These are phyloP conservation scores for Magallana gigas DNA, from an alignment of 1,140 invertebrate species.

Conservation along the genomic window DNA sequence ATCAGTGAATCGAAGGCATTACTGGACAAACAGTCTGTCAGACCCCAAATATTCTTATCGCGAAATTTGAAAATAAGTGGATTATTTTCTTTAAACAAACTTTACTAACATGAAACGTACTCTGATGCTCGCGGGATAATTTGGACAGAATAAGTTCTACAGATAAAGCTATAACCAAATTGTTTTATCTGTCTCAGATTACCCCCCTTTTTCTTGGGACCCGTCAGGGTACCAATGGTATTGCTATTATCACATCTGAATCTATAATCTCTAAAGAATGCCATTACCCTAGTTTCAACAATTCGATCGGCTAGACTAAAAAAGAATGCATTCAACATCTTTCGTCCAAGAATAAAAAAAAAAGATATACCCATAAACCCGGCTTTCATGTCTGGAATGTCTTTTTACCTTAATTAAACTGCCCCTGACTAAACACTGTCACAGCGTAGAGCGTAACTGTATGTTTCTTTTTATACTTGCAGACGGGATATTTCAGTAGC, in stretches of 20 bases:
- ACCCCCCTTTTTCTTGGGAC: too few species aligned
- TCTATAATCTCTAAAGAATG: background rate
- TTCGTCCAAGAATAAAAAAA: background rate
- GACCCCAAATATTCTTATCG: background rate
- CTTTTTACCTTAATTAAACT: background rate
- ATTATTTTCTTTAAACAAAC: conserved; percentile 34
- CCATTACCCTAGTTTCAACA: conserved; percentile 16
- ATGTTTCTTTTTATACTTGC: background rate
- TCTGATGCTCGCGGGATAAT: too few species aligned
- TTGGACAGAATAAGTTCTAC: too few species aligned
- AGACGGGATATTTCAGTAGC: conserved; percentile 14
- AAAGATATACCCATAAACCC: background rate
- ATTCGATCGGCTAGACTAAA: background rate
- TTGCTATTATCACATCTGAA: background rate
- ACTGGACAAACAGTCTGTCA: background rate
- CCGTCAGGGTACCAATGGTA: background rate
- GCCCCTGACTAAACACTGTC: background rate
- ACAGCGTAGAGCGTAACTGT: background rate
- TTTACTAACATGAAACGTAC: background rate
- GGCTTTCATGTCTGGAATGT: background rate
- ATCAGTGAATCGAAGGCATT: background rate
- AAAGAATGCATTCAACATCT: background rate
- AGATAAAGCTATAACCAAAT: too few species aligned
- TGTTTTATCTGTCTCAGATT: too few species aligned
- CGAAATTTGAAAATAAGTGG: conserved; percentile 27